Evolutionary conservation across 2,113 vertebrate genomes (phyloP).

Genomic region (Eonycteris spelaea): DNA sequence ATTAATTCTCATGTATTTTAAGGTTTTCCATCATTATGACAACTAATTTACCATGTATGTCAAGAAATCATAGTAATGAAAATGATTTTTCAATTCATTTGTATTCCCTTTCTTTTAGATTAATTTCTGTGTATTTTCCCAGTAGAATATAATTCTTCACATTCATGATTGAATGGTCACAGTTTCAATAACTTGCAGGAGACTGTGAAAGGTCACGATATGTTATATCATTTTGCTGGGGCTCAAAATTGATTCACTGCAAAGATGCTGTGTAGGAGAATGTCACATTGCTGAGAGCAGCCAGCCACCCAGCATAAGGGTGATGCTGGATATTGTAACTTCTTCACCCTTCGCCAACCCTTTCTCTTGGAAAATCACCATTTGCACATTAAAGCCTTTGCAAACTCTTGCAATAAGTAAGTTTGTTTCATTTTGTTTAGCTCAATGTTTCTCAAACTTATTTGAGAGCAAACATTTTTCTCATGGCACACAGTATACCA

Average conservation of each 20-base stretch:
- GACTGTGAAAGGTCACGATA: neutral
- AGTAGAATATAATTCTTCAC: neutral
- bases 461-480: neutral
- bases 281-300: neutral
- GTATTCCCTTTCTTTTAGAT: neutral
- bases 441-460: neutral
- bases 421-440: neutral
- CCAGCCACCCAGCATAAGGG: neutral
- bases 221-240: neutral
- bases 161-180: neutral
- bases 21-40: slow-evolving; percentile 6
- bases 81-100: slow-evolving; percentile 32
- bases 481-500: neutral
- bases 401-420: neutral
- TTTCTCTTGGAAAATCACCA: neutral
- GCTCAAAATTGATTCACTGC: neutral
- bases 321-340: too few species aligned
- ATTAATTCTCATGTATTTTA: slow-evolving; percentile 31
- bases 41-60: neutral
- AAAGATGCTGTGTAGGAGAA: neutral
- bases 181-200: neutral
- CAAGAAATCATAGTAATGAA: slow-evolving; percentile 20
- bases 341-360: neutral
- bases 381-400: neutral
- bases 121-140: slow-evolving; percentile 14